These are phyloP conservation scores for Herminia tarsipennalis DNA, from an alignment of 2,888 invertebrate species.

Conservation along the genomic window DNA sequence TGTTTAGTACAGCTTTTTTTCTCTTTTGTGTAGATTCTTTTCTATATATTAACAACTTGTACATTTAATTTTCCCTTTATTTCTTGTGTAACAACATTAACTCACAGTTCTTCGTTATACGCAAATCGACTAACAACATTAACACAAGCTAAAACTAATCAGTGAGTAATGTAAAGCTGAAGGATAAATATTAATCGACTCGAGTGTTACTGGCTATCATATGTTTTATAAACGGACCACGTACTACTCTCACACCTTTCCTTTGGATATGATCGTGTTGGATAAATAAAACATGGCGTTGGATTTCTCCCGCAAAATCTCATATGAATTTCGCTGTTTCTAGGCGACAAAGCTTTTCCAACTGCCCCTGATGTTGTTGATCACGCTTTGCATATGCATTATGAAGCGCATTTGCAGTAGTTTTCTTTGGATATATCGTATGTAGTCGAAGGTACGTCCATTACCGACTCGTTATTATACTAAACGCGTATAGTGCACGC, in stretches of 20 bases:
- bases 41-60: conserved; percentile 50
- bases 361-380: conserved; percentile 86
- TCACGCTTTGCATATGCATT: conserved; percentile 87
- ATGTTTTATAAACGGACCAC: conserved; percentile 45
- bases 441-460: conserved; percentile 86
- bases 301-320: conserved; percentile 55
- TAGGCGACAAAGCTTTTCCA: conserved; percentile 85
- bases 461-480: conserved; percentile 77
- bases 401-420: conserved; percentile 87
- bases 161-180: conserved; percentile 37
- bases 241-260: conserved; percentile 45
- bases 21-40: conserved; percentile 49
- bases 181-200: conserved; percentile 27
- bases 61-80: conserved; percentile 40
- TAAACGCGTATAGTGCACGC: conserved; percentile 72
- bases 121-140: conserved; percentile 70
- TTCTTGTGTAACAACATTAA: conserved; percentile 63
- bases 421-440: conserved; percentile 86
- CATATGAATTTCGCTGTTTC: conserved; percentile 82
- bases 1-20: conserved; percentile 47
- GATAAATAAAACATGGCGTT: conserved; percentile 54
- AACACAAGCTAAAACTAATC: conserved; percentile 63
- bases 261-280: conserved; percentile 35
- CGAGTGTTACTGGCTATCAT: conserved; percentile 16
- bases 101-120: conserved; percentile 60